Conservation (phyloP, 2,797 vertebrate species). For the Bovichtus variegatus region DNA sequence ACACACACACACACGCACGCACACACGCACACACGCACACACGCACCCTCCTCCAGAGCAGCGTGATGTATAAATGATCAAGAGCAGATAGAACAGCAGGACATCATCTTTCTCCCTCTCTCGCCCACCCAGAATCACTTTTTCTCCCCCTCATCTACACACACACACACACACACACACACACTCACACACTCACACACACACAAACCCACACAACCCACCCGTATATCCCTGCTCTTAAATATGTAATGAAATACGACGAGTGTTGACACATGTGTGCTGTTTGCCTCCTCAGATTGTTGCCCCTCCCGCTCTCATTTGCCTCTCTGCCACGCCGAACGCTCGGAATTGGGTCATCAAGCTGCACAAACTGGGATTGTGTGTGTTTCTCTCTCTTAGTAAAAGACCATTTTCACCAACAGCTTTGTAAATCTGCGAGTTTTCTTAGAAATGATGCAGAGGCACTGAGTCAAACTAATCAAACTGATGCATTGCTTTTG, state of each 20-base stretch:
- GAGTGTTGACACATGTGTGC: conserved; percentile 69
- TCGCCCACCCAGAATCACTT: conserved; percentile 49
- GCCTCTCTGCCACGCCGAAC: conserved; percentile 48
- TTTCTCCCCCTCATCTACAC: conserved; percentile 17
- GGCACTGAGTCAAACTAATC: conserved; percentile 14
- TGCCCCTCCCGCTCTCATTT: conserved; percentile 57
- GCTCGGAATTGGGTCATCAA: conserved; percentile 73
- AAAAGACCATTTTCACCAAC: conserved; percentile 39
- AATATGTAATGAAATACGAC: conserved; percentile 73
- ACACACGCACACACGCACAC: neutral
- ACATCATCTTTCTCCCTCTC: conserved; percentile 62
- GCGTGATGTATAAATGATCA: conserved; percentile 82
- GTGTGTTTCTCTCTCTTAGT: conserved; percentile 30
- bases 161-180: neutral
- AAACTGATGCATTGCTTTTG: conserved; percentile 31
- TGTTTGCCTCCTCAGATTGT: conserved; percentile 41
- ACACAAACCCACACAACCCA: conserved; percentile 18
- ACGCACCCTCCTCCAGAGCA: conserved; percentile 30
- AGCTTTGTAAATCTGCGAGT: conserved; percentile 32
- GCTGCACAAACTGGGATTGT: conserved; percentile 49
- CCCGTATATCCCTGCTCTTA: conserved; percentile 61
- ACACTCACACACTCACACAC: neutral
- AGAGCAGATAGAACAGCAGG: conserved; percentile 71
- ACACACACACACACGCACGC: neutral
- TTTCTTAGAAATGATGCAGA: conserved; percentile 38